These are phyloP conservation scores for Notamacropus eugenii DNA, from an alignment of 2,797 vertebrate genomes.

Conservation along the genomic window DNA sequence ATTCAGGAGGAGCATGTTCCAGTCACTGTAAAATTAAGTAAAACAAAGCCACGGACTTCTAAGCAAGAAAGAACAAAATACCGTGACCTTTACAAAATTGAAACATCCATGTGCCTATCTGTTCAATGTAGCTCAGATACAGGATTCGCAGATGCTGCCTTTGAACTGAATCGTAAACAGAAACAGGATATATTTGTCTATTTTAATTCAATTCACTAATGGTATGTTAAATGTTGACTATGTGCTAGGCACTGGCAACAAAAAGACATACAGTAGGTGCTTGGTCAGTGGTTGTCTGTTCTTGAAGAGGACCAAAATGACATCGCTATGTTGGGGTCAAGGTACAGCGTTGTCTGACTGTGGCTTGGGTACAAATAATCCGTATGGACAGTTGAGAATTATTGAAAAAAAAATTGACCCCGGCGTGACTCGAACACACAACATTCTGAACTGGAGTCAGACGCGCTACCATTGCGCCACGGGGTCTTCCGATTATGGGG, in stretches of 20 bases:
- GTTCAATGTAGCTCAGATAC: conserved; percentile 39
- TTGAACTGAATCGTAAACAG: conserved; percentile 44
- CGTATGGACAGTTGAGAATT: not conserved
- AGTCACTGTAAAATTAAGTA: not conserved
- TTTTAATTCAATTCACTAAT: not conserved
- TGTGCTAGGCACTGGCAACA: conserved; percentile 36
- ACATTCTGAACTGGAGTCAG: conserved; percentile 68
- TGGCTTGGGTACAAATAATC: not conserved
- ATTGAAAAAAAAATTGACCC: conserved; percentile 11
- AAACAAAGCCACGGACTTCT: not conserved
- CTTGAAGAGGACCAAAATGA: not conserved
- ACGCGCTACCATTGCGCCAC: conserved; percentile 51
- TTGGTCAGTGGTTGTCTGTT: not conserved
- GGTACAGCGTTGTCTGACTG: no score
- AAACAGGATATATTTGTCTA: conserved; percentile 57
- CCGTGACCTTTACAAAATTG: not conserved
- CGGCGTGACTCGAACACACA: conserved; percentile 56
- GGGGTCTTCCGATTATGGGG: rapidly evolving
- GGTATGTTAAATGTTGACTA: conserved; percentile 21
- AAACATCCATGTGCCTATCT: conserved; percentile 20
- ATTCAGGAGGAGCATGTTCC: conserved; percentile 30
- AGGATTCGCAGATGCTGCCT: conserved; percentile 49
- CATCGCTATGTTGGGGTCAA: no score
- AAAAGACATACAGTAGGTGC: not conserved
- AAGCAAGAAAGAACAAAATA: conserved; percentile 11